A percentile compares a stretch with the other conserved stretches of the same genome.
phyloP scores from a whole-genome alignment of 1,140 invertebrate genomes.

The Panulirus ornatus region DNA sequence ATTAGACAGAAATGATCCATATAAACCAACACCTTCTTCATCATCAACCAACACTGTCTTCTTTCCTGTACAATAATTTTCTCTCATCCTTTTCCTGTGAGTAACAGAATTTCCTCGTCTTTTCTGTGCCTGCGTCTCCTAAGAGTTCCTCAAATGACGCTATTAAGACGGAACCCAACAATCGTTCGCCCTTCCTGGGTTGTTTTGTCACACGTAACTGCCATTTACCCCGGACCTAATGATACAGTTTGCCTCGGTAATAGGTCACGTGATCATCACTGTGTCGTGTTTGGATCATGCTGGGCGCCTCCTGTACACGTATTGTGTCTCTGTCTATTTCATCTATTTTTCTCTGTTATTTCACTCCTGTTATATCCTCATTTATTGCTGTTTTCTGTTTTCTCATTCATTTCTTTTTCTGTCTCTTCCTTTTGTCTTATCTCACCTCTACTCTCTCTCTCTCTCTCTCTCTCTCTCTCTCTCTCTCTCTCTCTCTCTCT shows the following conservation, averaged over 20 bases:
- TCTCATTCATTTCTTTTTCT: not conserved
- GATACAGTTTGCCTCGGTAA: slow-evolving; percentile 35
- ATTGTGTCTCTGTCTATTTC: no score
- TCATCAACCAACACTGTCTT: not conserved
- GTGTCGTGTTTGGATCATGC: not conserved
- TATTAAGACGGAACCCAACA: slow-evolving; percentile 23
- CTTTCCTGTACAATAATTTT: not conserved
- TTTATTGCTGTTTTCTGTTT: not conserved
- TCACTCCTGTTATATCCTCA: not conserved
- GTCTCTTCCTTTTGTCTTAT: not conserved
- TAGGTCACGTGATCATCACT: slow-evolving; percentile 49
- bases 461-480: not conserved
- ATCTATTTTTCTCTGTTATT: not conserved
- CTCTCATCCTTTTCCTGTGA: not conserved
- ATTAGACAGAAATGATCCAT: not conserved
- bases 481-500: not conserved
- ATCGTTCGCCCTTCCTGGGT: slow-evolving; percentile 20
- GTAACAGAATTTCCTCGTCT: not conserved
- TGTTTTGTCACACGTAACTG: slow-evolving; percentile 29
- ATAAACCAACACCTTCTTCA: not conserved
- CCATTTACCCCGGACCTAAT: slow-evolving; percentile 35
- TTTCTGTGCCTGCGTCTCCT: not conserved
- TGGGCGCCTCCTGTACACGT: not conserved
- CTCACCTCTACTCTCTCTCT: not conserved
- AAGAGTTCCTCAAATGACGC: not conserved